A percentile compares a stretch with the other conserved stretches of the same genome.
Conservation (phyloP, 2,797 vertebrate species). For the Pseudochirops cupreus region DNA sequence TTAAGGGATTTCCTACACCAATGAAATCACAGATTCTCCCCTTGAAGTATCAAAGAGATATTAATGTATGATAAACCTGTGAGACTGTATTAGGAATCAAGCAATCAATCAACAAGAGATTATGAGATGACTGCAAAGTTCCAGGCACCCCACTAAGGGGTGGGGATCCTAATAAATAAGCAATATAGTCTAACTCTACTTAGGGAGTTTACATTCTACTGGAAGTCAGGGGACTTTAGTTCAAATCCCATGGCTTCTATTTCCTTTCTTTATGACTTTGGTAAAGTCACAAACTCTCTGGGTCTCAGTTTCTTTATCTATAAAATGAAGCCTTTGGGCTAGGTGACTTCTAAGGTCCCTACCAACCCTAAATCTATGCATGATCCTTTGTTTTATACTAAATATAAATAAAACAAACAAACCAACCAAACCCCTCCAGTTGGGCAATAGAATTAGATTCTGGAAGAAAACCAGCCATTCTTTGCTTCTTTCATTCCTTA, state of each 20-base stretch:
- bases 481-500: slow-evolving; percentile 8
- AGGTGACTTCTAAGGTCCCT: neutral
- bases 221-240: neutral
- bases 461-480: neutral
- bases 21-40: neutral
- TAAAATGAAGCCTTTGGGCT: neutral
- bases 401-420: slow-evolving; percentile 17
- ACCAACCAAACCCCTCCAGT: neutral
- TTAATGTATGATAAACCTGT: neutral
- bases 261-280: neutral
- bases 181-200: neutral
- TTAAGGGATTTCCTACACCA: neutral
- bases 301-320: neutral
- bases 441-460: neutral
- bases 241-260: neutral
- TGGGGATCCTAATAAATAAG: neutral
- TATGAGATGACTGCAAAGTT: neutral
- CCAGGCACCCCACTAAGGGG: neutral
- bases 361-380: neutral
- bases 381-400: neutral
- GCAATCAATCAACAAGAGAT: neutral
- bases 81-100: neutral
- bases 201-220: neutral
- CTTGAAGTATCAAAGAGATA: neutral
- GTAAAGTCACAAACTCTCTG: neutral